Conservation (phyloP, 2,888 invertebrate species). For the Rhyacophila evoluta region DNA sequence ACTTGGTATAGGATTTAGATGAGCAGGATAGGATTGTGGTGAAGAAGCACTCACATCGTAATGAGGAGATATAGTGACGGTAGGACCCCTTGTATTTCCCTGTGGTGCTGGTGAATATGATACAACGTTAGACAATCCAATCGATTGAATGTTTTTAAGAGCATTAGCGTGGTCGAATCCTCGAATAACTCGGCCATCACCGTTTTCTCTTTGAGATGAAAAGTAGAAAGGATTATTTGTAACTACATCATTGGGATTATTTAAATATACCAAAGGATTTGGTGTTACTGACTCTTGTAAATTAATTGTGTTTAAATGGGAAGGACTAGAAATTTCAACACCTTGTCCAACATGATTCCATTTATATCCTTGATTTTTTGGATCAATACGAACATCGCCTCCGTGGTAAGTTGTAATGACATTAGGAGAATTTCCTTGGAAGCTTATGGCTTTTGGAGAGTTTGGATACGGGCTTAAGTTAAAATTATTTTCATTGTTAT, state of each 20-base stretch:
- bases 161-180: constrained; percentile 68
- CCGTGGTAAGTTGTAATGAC: constrained; percentile 33
- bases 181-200: constrained; percentile 62
- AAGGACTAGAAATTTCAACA: constrained; percentile 46
- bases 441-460: constrained; percentile 19
- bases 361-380: constrained; percentile 29
- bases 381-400: constrained; percentile 32
- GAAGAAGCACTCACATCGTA: constrained; percentile 29
- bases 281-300: constrained; percentile 25
- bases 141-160: constrained; percentile 67
- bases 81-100: constrained; percentile 58
- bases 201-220: constrained; percentile 42
- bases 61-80: constrained; percentile 57
- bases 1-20: constrained; percentile 32
- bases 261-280: constrained; percentile 43
- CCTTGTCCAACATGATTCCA: constrained; percentile 49
- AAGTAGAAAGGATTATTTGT: constrained; percentile 48
- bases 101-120: constrained; percentile 55
- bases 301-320: constrained; percentile 3
- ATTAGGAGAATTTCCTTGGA: constrained; percentile 26
- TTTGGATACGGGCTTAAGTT: constrained; percentile 11
- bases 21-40: constrained; percentile 19
- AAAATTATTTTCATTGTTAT: constrained; percentile 35
- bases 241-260: constrained; percentile 41
- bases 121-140: constrained; percentile 66